Evolutionary conservation across 2,113 vertebrate genomes (phyloP).

Genomic region (Cisticola juncidis): DNA sequence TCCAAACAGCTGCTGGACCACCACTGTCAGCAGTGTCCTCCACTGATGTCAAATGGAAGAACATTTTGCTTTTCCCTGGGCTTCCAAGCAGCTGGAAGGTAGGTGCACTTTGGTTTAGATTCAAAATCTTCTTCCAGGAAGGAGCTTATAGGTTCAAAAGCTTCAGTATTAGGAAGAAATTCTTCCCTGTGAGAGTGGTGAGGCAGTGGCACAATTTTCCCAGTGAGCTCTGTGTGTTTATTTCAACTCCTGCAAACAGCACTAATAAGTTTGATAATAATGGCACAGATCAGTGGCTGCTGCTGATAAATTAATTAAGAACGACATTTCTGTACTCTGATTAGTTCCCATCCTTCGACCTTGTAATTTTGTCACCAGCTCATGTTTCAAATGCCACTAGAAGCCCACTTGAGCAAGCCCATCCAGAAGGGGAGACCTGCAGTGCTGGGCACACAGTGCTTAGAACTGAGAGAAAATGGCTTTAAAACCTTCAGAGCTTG

Average conservation of each 20-base stretch:
- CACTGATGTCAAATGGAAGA: not conserved
- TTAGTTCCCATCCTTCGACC: not conserved
- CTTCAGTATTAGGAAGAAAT: not conserved
- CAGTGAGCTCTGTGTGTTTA: not conserved
- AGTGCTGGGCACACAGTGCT: not conserved
- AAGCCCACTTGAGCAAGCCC: not conserved
- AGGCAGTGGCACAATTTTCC: not conserved
- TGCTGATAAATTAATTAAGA: conserved; percentile 30
- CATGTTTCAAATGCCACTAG: not conserved
- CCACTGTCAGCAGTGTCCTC: not conserved
- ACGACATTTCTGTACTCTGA: conserved; percentile 22
- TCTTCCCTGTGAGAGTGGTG: not conserved
- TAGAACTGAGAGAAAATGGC: not conserved
- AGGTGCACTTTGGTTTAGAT: not conserved
- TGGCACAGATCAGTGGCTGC: not conserved
- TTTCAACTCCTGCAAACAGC: conserved; percentile 8
- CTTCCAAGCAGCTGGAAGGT: not conserved
- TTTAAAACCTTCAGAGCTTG: not conserved
- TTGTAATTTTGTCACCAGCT: not conserved
- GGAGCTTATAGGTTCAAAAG: not conserved
- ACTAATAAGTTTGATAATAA: not conserved
- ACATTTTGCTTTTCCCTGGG: not conserved
- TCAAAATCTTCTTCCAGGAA: not conserved
- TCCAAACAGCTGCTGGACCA: not conserved
- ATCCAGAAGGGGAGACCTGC: not conserved